A percentile compares a stretch with the other conserved stretches of the same genome.
phyloP scores from a whole-genome alignment of 2,888 invertebrate species.

The Steinernema hermaphroditum region DNA sequence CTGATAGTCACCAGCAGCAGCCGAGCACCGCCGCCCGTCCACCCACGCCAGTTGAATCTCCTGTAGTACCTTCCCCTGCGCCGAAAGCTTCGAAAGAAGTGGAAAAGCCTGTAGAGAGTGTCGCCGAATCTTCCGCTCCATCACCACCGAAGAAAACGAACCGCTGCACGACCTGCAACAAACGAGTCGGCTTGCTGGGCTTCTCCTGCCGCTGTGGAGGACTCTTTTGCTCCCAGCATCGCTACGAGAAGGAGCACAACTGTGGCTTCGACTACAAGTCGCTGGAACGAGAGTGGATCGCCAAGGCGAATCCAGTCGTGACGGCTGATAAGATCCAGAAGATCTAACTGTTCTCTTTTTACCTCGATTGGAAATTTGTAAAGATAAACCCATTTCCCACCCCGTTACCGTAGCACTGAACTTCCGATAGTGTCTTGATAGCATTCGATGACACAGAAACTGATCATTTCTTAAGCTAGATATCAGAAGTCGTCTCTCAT shows the following conservation, averaged over 20 bases:
- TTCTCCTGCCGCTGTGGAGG: constrained; percentile 98
- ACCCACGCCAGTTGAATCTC: background rate
- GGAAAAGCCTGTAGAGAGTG: background rate
- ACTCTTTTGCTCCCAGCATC: constrained; percentile 93
- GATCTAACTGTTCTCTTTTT: constrained; percentile 42
- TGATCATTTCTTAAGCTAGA: too few relatives aligned
- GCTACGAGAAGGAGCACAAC: constrained; percentile 98
- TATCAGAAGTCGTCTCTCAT: too few relatives aligned
- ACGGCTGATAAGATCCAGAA: constrained; percentile 93
- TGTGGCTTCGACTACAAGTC: constrained; percentile 94
- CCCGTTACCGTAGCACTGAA: too few relatives aligned
- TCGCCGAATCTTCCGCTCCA: constrained; percentile 66
- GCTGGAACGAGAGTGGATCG: constrained; percentile 76
- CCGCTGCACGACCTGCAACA: constrained; percentile 92
- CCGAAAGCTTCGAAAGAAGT: background rate
- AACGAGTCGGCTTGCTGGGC: constrained; percentile 99
- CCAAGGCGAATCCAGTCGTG: constrained; percentile 98
- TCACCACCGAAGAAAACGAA: too few relatives aligned
- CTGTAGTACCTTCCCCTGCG: background rate
- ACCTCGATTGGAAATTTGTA: too few relatives aligned
- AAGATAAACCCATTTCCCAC: too few relatives aligned
- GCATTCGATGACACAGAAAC: too few relatives aligned
- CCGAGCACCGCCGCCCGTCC: background rate
- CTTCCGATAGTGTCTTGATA: too few relatives aligned
- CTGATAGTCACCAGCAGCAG: background rate